Conservation (phyloP, 2,797 vertebrate genomes). For the Myotis daubentonii region DNA sequence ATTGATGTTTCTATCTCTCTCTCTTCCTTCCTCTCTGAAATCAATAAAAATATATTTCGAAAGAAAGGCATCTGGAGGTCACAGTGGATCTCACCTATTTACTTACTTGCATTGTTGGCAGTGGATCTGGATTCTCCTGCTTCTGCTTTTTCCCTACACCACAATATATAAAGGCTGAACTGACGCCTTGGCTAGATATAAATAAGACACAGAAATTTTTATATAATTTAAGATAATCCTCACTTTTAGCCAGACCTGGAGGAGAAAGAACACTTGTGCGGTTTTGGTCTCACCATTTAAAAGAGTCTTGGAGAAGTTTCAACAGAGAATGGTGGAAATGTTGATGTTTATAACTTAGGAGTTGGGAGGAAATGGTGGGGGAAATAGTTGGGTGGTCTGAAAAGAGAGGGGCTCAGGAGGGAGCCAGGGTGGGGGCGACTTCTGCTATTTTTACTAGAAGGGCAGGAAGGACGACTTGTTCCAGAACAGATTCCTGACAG, state of each 20-base stretch:
- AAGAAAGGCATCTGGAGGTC: not conserved
- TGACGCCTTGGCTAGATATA: not conserved
- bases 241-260: not conserved
- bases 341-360: conserved; percentile 28
- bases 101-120: not conserved
- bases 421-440: not conserved
- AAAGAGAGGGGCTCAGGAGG: not conserved
- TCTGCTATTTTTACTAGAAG: not conserved
- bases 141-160: not conserved
- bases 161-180: not conserved
- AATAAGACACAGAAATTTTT: not conserved
- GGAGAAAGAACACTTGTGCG: not conserved
- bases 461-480: not conserved
- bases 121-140: not conserved
- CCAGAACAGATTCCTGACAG: not conserved
- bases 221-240: conserved; percentile 12
- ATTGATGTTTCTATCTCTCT: too few relatives aligned
- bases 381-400: not conserved
- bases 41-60: too few relatives aligned
- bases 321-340: conserved; percentile 9
- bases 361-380: not conserved
- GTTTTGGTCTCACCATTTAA: conserved; percentile 14
- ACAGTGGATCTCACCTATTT: not conserved
- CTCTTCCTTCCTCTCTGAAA: too few relatives aligned
- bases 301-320: conserved; percentile 36